phyloP scores from a whole-genome alignment of 2,888 invertebrate genomes.

The Smittia sp. region DNA sequence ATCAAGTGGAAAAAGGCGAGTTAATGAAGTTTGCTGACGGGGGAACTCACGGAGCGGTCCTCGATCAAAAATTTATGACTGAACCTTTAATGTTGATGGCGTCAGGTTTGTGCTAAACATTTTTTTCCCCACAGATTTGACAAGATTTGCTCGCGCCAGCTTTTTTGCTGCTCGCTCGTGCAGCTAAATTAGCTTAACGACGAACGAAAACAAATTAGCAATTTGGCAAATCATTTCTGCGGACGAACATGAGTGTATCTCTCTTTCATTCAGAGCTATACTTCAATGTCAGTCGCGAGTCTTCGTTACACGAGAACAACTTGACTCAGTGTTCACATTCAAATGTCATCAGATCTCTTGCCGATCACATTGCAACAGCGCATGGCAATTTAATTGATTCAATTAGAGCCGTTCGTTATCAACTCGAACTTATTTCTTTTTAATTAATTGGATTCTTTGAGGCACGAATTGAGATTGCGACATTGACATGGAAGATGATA shows the following conservation, averaged over 20 bases:
- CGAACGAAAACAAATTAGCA: not conserved
- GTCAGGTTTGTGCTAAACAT: too few relatives aligned
- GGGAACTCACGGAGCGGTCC: not conserved
- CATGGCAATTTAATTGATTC: not conserved
- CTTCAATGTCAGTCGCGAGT: not conserved
- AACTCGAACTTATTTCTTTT: not conserved
- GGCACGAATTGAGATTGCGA: not conserved
- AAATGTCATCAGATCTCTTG: not conserved
- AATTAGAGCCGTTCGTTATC: not conserved
- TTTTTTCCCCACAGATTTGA: not conserved
- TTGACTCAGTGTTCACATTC: not conserved
- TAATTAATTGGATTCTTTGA: not conserved
- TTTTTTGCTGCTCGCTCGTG: not conserved
- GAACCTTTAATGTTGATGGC: too few relatives aligned
- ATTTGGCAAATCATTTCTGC: not conserved
- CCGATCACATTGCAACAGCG: not conserved
- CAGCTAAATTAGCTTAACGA: not conserved
- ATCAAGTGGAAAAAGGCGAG: not conserved
- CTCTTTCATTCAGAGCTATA: too few relatives aligned
- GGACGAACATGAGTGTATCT: too few relatives aligned
- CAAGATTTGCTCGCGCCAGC: not conserved
- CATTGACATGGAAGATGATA: not conserved
- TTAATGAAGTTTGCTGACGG: too few relatives aligned
- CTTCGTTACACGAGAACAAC: not conserved
- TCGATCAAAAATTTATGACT: not conserved